Percentiles rank a stretch among this genome's conserved stretches.
phyloP scores from a whole-genome alignment of 2,797 vertebrate genomes.

The Tragopan temminckii region DNA sequence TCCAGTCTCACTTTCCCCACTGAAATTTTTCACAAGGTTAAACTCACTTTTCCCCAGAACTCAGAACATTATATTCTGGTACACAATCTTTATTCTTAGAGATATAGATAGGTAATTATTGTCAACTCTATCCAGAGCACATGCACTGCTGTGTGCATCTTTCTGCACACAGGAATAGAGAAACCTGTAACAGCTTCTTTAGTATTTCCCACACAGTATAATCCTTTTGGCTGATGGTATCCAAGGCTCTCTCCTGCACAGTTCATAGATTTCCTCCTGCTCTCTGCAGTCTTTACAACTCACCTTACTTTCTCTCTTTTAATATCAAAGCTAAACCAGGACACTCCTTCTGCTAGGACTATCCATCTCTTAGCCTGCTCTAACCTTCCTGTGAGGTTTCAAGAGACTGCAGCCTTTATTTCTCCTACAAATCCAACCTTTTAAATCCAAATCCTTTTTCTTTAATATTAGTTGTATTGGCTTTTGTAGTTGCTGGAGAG shows the following conservation, averaged over 20 bases:
- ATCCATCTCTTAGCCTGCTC: too few species aligned
- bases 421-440: background rate
- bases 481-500: background rate
- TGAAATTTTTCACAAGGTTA: background rate
- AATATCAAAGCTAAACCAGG: background rate
- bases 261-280: background rate
- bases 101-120: background rate
- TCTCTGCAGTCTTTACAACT: background rate
- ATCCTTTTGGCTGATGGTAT: background rate
- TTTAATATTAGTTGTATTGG: background rate
- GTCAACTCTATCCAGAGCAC: background rate
- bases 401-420: background rate
- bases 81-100: background rate
- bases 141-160: background rate
- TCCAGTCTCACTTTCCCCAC: background rate
- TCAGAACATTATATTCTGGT: background rate
- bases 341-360: background rate
- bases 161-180: background rate
- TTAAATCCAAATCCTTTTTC: background rate
- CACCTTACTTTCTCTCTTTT: background rate
- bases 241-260: background rate
- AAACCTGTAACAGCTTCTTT: background rate
- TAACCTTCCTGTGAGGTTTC: background rate
- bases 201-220: rapidly evolving
- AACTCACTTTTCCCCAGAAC: background rate